Percentiles rank a stretch among this genome's conserved stretches.
Conservation (phyloP, 2,797 vertebrate species). For the Melopsittacus undulatus region DNA sequence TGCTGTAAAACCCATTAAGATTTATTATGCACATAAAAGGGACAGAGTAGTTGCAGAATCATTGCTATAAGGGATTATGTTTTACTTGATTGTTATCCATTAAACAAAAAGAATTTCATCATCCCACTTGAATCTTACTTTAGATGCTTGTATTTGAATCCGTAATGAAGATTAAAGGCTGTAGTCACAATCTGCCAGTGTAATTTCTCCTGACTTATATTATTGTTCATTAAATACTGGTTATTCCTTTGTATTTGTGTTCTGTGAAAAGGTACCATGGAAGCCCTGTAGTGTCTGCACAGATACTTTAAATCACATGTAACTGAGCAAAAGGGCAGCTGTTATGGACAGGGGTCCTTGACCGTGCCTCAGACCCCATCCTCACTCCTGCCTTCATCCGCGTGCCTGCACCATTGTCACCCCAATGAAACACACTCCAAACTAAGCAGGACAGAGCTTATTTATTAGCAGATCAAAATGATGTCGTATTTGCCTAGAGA, state of each 20-base stretch:
- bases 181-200: background rate
- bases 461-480: conserved; percentile 20
- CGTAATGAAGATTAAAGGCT: conserved; percentile 46
- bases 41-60: conserved; percentile 30
- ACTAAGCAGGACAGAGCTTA: background rate
- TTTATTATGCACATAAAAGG: conserved; percentile 69
- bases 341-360: background rate
- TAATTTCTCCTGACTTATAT: background rate
- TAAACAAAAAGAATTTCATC: conserved; percentile 69
- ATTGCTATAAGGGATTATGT: conserved; percentile 31
- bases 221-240: background rate
- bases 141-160: conserved; percentile 10
- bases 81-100: conserved; percentile 68
- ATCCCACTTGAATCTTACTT: conserved; percentile 47
- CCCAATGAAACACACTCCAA: background rate
- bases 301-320: background rate
- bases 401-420: background rate
- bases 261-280: background rate
- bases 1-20: conserved; percentile 72
- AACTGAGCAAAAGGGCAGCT: background rate
- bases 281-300: background rate
- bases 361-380: background rate
- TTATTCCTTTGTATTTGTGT: background rate
- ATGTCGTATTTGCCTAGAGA: background rate
- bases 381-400: background rate